Evolutionary conservation across 2,888 invertebrate species (phyloP), one percentile per base, ranked within the genome.

Genomic region (Sipunculus nudus): DNA sequence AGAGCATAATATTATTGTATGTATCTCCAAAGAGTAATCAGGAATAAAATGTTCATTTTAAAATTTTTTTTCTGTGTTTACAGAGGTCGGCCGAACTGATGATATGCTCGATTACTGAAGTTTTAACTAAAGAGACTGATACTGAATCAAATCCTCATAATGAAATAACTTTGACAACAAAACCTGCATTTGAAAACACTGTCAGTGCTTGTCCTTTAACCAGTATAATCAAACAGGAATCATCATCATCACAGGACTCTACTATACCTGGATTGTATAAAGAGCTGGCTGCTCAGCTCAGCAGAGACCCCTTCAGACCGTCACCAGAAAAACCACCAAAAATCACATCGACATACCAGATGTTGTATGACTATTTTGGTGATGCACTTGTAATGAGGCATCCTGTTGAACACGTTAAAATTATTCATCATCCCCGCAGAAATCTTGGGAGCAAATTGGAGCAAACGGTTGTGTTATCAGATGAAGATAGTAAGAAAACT

Each of bases 341-440:
- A 21, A 69, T 70, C 8, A 31, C 48, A 35, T 61, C 71, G 28
- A 65, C 77, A 21, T 80, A 78, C 57, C 64, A 54, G 49, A 72
- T 78, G 52, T 66, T 82, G 68, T 76, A 75, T 47, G 78, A 78
- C 53, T 79, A 74, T 59, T 83, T 82, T 71, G 84, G 83, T 23
- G 83, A 83, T 60, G 71, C 75, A 57, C 65, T 84, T 28, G 61
- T 76, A 1, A 65, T 73, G 16, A 66, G 73, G 19, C 65, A 83
- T 29, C 80, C 80, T 0, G 58, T 74, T 28, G 39, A 75, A 10
- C 62, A n/a, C 16, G 41, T 65, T 10, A 28, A 26, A 2, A 43
- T 53, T n/a, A 31, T 49, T 19, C 57, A 72, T 26, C 63, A 70
- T 26, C 57, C 58, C 50, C 29, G 61, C n/a, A 72, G 76, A 32